These are phyloP conservation scores for Acromyrmex echinatior DNA, from an alignment of 1,140 invertebrate genomes.

Conservation along the genomic window DNA sequence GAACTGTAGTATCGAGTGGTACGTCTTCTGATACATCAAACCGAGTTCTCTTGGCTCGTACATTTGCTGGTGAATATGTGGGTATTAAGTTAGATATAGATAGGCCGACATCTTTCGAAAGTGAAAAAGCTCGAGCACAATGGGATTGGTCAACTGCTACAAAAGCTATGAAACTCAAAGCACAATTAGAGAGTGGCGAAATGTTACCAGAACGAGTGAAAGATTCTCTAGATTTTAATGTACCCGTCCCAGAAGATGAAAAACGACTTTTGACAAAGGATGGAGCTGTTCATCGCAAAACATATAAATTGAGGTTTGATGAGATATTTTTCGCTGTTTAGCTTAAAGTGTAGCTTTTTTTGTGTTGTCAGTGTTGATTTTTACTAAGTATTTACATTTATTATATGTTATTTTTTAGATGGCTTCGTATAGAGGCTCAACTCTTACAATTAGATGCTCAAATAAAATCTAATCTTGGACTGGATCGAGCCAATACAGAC, in stretches of 20 bases:
- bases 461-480: constrained; percentile 90
- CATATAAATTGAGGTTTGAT: constrained; percentile 81
- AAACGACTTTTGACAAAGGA: constrained; percentile 85
- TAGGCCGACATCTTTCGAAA: constrained; percentile 86
- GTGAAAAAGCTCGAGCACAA: constrained; percentile 86
- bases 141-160: constrained; percentile 88
- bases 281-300: constrained; percentile 76
- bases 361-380: background rate
- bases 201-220: constrained; percentile 88
- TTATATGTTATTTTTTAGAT: constrained; percentile 82
- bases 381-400: background rate
- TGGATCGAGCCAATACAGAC: constrained; percentile 90
- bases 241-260: constrained; percentile 86
- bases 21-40: constrained; percentile 69
- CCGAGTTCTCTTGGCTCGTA: constrained; percentile 87
- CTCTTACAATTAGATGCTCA: constrained; percentile 91
- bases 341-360: background rate
- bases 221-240: constrained; percentile 88
- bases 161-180: constrained; percentile 88
- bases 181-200: constrained; percentile 88
- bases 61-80: constrained; percentile 88
- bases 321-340: background rate
- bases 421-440: constrained; percentile 90
- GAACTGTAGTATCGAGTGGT: constrained; percentile 68
- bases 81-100: constrained; percentile 88